Conservation (phyloP, 2,797 vertebrate species). For the Pelodytes ibericus region DNA sequence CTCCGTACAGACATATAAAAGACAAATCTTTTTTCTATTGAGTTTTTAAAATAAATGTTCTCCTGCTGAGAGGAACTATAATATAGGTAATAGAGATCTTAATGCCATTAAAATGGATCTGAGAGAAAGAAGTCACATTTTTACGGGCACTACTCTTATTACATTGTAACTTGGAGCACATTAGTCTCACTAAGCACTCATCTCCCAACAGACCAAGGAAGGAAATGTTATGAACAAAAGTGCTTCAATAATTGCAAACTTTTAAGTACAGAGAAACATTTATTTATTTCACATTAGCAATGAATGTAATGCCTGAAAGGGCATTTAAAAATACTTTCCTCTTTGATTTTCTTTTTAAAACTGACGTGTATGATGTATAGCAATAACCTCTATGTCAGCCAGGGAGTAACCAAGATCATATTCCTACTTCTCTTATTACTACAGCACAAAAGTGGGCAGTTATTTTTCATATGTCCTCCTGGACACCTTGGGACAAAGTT, state of each 20-base stretch:
- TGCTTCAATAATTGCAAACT: neutral
- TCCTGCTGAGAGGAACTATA: too few species aligned
- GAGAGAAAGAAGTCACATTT: neutral
- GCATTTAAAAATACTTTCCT: neutral
- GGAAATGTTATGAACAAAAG: neutral
- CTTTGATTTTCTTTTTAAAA: neutral
- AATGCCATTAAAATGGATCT: neutral
- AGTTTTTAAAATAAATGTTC: too few species aligned
- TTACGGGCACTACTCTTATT: neutral
- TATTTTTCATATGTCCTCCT: too few species aligned
- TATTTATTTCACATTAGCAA: neutral
- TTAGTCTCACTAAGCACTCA: neutral
- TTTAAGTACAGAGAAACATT: too few species aligned
- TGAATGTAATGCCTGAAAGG: neutral
- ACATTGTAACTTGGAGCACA: neutral
- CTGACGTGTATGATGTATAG: too few species aligned
- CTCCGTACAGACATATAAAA: too few species aligned
- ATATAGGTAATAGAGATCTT: neutral
- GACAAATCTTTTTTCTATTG: too few species aligned
- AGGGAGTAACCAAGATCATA: too few species aligned
- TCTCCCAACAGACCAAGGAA: neutral
- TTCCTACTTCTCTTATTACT: too few species aligned
- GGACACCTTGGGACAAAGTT: too few species aligned
- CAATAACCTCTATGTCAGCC: too few species aligned
- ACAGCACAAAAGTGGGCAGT: too few species aligned